Percentiles rank a stretch among this genome's conserved stretches.
Evolutionary conservation across 2,113 vertebrate genomes (phyloP).

Genomic region (Dolichotis patagonum): DNA sequence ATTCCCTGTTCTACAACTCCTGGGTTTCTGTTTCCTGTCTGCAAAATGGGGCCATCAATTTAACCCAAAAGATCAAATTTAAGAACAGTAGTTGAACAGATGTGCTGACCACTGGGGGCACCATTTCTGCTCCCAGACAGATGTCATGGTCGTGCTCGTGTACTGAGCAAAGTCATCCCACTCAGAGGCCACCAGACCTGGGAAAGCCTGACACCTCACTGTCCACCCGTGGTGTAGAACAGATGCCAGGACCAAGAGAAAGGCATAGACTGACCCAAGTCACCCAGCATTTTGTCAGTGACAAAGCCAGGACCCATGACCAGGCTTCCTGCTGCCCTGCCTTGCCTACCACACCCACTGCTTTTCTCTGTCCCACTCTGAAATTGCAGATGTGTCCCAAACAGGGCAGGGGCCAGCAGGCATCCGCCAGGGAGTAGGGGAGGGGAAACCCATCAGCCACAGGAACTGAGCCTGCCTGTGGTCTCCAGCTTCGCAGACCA

Average conservation of each 20-base stretch:
- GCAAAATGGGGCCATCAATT: neutral
- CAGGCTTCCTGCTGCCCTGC: neutral
- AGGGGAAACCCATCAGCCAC: neutral
- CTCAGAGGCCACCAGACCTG: neutral
- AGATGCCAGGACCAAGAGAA: neutral
- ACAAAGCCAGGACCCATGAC: neutral
- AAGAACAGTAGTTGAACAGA: neutral
- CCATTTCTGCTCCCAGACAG: neutral
- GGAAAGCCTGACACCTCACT: neutral
- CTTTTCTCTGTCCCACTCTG: conserved; percentile 50
- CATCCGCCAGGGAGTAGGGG: neutral
- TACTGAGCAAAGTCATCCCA: neutral
- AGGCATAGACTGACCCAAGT: neutral
- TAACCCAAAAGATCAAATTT: neutral
- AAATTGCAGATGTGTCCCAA: conserved; percentile 37
- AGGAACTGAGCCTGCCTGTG: conserved; percentile 65
- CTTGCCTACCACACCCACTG: neutral
- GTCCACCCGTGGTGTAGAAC: neutral
- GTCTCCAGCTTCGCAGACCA: conserved; percentile 72
- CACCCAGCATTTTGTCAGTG: neutral
- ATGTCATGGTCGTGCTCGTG: accelerated
- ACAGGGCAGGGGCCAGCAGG: neutral
- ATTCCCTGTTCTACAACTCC: no score
- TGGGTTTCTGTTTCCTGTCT: neutral
- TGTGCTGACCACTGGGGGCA: neutral